These are phyloP conservation scores for Tenrec ecaudatus DNA, from an alignment of 2,113 vertebrate genomes.

Conservation along the genomic window DNA sequence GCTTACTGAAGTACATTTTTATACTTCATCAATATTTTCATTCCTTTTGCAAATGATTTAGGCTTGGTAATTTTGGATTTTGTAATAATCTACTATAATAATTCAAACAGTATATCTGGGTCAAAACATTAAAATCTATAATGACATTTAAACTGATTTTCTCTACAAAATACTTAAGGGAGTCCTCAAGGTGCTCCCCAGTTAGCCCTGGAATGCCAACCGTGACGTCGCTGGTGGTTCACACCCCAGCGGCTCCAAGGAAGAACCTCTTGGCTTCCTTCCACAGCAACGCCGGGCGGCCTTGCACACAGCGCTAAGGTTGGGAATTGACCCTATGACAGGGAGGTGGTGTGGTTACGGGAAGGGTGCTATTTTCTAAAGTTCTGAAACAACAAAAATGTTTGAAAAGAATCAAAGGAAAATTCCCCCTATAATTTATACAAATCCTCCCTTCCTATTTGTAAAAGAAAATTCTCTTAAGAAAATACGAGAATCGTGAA, in stretches of 20 bases:
- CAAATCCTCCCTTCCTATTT: background rate
- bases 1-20: background rate
- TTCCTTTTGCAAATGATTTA: slow-evolving; percentile 17
- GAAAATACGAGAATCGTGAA: background rate
- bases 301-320: no score
- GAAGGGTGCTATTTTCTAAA: no score
- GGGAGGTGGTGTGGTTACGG: no score
- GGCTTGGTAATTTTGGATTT: background rate
- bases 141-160: background rate
- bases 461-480: slow-evolving; percentile 21
- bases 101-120: background rate
- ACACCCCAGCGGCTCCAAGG: no score
- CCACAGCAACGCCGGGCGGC: no score
- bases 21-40: background rate
- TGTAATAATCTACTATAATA: slow-evolving; percentile 49
- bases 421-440: background rate
- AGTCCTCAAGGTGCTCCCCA: no score
- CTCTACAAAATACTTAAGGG: slow-evolving; percentile 33
- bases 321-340: no score
- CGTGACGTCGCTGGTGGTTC: no score
- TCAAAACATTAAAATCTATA: slow-evolving; percentile 41
- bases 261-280: no score
- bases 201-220: no score
- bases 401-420: slow-evolving; percentile 14
- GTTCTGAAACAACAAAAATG: background rate